Conservation (phyloP, 2,113 vertebrate genomes). For the Heterotilapia buettikoferi region DNA sequence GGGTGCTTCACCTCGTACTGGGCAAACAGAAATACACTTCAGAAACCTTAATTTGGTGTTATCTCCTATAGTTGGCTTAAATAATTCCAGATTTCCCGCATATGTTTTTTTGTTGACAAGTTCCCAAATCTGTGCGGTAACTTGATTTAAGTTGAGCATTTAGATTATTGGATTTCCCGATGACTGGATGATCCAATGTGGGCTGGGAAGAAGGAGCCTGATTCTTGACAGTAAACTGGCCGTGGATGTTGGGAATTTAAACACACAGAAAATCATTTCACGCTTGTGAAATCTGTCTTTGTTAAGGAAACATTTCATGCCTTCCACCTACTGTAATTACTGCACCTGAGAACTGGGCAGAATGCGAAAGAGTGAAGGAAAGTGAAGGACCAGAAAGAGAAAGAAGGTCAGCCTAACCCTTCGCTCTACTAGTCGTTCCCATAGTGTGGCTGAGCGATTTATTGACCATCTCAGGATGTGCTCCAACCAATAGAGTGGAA, state of each 20-base stretch:
- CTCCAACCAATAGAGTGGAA: constrained; percentile 66
- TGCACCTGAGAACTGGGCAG: not conserved
- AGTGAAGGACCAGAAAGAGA: not conserved
- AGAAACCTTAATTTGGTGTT: constrained; percentile 80
- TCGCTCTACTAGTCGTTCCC: constrained; percentile 70
- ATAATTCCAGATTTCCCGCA: constrained; percentile 75
- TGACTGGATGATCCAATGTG: constrained; percentile 24
- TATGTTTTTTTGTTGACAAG: constrained; percentile 29
- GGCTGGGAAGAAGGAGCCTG: not conserved
- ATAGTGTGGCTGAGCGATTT: constrained; percentile 85
- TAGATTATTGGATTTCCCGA: constrained; percentile 39
- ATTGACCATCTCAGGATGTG: constrained; percentile 81
- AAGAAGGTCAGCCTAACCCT: constrained; percentile 44
- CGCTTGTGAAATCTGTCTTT: not conserved
- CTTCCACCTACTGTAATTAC: constrained; percentile 47
- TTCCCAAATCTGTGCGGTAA: not conserved
- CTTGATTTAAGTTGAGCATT: not conserved
- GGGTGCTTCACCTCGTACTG: not conserved
- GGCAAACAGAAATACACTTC: constrained; percentile 63
- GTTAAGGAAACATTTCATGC: constrained; percentile 20
- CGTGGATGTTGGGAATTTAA: not conserved
- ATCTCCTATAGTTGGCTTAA: constrained; percentile 80
- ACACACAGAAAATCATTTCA: not conserved
- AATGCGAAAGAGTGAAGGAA: not conserved
- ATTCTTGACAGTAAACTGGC: not conserved